Evolutionary conservation across 92 coral and sea anemone species (phyloP).

Genomic region (Pocillopora grandis): DNA sequence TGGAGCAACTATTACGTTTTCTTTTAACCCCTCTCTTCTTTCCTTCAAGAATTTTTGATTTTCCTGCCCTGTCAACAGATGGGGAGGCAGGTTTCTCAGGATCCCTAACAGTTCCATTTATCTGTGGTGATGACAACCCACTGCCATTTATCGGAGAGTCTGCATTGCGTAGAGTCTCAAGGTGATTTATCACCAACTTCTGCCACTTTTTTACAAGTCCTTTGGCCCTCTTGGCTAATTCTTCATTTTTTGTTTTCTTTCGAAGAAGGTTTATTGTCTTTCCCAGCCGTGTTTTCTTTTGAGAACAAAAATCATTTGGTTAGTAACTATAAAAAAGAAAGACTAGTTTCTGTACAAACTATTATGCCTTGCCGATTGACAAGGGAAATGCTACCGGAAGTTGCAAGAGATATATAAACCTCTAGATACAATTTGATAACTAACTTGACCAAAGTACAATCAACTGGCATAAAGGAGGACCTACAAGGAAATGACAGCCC

Average conservation of each 20-base stretch:
- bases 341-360: neutral
- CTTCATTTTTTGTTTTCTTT: conserved; percentile 90
- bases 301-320: neutral
- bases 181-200: conserved; percentile 88
- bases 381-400: too few relatives aligned
- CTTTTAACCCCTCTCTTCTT: conserved; percentile 81
- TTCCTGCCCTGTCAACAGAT: conserved; percentile 59
- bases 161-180: conserved; percentile 78
- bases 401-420: too few relatives aligned
- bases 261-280: conserved; percentile 93
- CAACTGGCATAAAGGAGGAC: too few relatives aligned
- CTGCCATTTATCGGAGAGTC: conserved; percentile 96
- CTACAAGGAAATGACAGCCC: too few relatives aligned
- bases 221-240: conserved; percentile 92
- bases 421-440: too few relatives aligned
- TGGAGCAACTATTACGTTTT: conserved; percentile 72
- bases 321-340: neutral
- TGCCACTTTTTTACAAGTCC: conserved; percentile 99
- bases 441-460: too few relatives aligned
- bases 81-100: conserved; percentile 68
- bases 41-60: conserved; percentile 70
- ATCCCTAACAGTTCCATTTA: conserved; percentile 82
- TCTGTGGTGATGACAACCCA: conserved; percentile 81
- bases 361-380: too few relatives aligned
- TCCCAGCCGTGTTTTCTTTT: conserved; percentile 96